phyloP scores from a whole-genome alignment of 2,797 vertebrate species.

The Varecia variegata region DNA sequence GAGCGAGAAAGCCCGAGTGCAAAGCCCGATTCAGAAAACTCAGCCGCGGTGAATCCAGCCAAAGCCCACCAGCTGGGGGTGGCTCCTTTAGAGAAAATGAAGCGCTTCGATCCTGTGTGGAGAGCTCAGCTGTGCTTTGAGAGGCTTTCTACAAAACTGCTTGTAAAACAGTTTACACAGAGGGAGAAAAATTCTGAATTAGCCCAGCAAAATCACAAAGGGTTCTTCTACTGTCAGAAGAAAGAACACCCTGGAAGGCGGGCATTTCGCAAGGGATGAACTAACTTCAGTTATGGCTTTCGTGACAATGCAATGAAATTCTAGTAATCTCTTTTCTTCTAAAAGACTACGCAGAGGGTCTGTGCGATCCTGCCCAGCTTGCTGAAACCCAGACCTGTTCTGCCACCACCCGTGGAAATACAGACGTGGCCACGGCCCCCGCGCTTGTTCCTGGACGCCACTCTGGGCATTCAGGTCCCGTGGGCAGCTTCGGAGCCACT shows the following conservation, averaged over 20 bases:
- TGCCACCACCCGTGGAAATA: not conserved
- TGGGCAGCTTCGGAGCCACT: not conserved
- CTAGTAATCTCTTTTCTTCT: not conserved
- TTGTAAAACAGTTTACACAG: slow-evolving; percentile 18
- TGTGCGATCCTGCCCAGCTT: not conserved
- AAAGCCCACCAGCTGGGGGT: not conserved
- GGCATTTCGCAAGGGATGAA: slow-evolving; percentile 42
- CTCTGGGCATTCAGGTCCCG: not conserved
- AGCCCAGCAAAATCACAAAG: not conserved
- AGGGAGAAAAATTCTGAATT: not conserved
- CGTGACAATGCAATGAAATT: slow-evolving; percentile 42
- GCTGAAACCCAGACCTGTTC: not conserved
- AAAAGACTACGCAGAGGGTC: not conserved
- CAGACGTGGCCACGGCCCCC: accelerated
- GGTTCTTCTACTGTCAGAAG: slow-evolving; percentile 23
- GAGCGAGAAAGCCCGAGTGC: not conserved
- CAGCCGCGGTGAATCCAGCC: not conserved
- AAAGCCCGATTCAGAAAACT: not conserved
- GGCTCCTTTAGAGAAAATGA: not conserved
- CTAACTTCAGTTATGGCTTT: slow-evolving; percentile 33
- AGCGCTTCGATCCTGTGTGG: not conserved
- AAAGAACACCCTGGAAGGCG: slow-evolving; percentile 18
- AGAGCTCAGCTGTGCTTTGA: not conserved
- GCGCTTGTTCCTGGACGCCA: not conserved
- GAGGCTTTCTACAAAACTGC: not conserved